Evolutionary conservation across 2,113 vertebrate species (phyloP), one percentile per base, ranked within the genome.

Genomic region (Bubo bubo): DNA sequence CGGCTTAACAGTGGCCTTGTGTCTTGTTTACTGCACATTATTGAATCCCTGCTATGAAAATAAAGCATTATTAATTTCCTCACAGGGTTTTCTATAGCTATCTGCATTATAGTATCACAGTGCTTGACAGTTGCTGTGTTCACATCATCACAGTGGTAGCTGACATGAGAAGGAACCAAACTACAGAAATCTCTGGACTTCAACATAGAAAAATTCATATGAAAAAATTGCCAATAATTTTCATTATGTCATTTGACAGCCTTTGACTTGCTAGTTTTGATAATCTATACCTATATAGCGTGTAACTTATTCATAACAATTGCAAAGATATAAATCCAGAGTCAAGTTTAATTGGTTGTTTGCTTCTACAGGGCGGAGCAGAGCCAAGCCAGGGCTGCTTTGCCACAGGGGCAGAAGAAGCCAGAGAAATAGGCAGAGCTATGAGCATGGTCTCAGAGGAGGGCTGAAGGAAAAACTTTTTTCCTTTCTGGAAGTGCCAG

Each of bases 41-140:
- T 86, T 90, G 90, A 95, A 95, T 79, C 49, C 8, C 49, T 45
- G 9, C 10, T 56, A 43, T 34, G 30, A 90, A 90, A 90, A 87
- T 22, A 79, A 79, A 91, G 8, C 32, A 39, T 59, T 92, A 60
- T 60, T 83, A 64, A 64, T 52, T 88, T 79, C 35, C 20, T 90
- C 30, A 81, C 17, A 62, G 35, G 7, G 7, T 79, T 92, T 91
- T 82, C 55, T 74, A 23, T 10, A 66, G 6, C n/a, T 59, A 17
- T 85, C 47, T 85, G 39, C 39, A 63, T 74, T 85, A 74, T 27
- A 82, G 66, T 21, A 73, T 41, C 72, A 76, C 50, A 26, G 34
- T 35, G 26, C 10, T 71, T 71, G 62, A 68, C 39, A 79, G 26
- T 19, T 81, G 30, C 58, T 88, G 41, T 50, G 24, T 59, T 91